phyloP scores from a whole-genome alignment of 2,113 vertebrate species.

The Mola mola region DNA sequence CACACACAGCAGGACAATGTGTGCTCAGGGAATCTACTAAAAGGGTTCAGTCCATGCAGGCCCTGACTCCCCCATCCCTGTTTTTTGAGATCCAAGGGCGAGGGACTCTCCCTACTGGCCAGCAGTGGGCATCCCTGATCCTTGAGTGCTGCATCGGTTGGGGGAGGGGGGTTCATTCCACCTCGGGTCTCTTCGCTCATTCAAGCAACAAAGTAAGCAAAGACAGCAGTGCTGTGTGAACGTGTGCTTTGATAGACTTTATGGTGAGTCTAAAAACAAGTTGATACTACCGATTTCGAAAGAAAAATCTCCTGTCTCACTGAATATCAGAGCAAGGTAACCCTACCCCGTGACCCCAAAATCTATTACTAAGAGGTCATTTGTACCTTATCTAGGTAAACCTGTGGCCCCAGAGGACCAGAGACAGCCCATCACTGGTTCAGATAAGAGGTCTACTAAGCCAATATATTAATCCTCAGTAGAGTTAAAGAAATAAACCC shows the following conservation, averaged over 20 bases:
- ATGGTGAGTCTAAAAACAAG: constrained; percentile 46
- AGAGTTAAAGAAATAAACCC: constrained; percentile 10
- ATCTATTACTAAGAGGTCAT: constrained; percentile 33
- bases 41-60: constrained; percentile 42
- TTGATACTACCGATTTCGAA: constrained; percentile 37
- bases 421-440: constrained; percentile 80
- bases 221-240: constrained; percentile 58
- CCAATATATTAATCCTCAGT: constrained; percentile 17
- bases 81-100: constrained; percentile 40
- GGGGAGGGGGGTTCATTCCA: constrained; percentile 77
- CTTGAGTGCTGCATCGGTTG: constrained; percentile 72
- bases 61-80: constrained; percentile 31
- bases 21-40: constrained; percentile 16
- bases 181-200: constrained; percentile 81
- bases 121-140: constrained; percentile 81
- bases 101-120: constrained; percentile 65
- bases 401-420: constrained; percentile 75
- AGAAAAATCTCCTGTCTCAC: constrained; percentile 32
- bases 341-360: constrained; percentile 13
- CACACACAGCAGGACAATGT: constrained; percentile 40
- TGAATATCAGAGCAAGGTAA: constrained; percentile 51
- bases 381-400: constrained; percentile 34
- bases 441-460: constrained; percentile 55
- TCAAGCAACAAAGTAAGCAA: constrained; percentile 65
- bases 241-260: constrained; percentile 41